phyloP scores from a whole-genome alignment of 2,888 invertebrate genomes.

The Opisthograptis luteolata region DNA sequence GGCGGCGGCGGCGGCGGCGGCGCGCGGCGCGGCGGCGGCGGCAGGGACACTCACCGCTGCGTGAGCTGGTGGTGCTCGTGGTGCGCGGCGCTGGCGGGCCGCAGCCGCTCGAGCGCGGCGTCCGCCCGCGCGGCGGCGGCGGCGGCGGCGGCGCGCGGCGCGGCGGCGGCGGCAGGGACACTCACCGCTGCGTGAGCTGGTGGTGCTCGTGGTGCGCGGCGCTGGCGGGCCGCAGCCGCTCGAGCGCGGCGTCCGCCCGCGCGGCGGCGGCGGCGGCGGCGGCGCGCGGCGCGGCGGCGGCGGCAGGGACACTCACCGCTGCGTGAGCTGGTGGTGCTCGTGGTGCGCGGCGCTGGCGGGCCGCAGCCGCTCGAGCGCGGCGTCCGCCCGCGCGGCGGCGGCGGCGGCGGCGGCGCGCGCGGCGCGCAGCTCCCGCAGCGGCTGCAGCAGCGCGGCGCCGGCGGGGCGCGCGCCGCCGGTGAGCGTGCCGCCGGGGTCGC shows the following conservation, averaged over 20 bases:
- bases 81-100: too few relatives aligned
- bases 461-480: slow-evolving; percentile 89
- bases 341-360: slow-evolving; percentile 95
- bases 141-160: neutral
- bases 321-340: slow-evolving; percentile 92
- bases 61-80: too few relatives aligned
- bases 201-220: slow-evolving; percentile 56
- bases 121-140: too few relatives aligned
- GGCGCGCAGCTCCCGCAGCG: too few relatives aligned
- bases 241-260: too few relatives aligned
- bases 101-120: too few relatives aligned
- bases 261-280: slow-evolving; percentile 6
- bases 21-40: too few relatives aligned
- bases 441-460: neutral
- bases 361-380: slow-evolving; percentile 95
- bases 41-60: too few relatives aligned
- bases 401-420: slow-evolving; percentile 13
- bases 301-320: neutral
- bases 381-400: slow-evolving; percentile 81
- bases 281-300: slow-evolving; percentile 64
- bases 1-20: too few relatives aligned
- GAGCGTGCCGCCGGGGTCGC: slow-evolving; percentile 95
- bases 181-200: slow-evolving; percentile 57
- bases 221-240: too few relatives aligned
- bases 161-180: neutral